Percentiles rank a stretch among this genome's conserved stretches.
Conservation (phyloP, 2,113 vertebrate species). For the Bagarius yarrelli region DNA sequence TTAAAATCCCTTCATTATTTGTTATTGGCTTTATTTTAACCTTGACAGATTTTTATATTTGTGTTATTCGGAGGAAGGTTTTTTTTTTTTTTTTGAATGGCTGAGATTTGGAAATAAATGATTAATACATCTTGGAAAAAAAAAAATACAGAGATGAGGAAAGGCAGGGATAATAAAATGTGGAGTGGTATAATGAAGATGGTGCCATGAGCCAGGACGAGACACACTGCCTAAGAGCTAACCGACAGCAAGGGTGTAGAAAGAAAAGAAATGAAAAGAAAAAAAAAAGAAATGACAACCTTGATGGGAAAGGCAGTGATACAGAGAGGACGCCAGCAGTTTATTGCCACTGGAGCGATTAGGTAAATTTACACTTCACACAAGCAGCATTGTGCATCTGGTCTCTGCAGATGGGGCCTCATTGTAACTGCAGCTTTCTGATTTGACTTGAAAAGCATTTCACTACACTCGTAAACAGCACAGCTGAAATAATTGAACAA, state of each 20-base stretch:
- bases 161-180: neutral
- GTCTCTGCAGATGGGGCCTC: conserved; percentile 26
- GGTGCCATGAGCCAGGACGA: neutral
- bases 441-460: conserved; percentile 46
- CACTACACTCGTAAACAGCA: conserved; percentile 32
- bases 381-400: conserved; percentile 30
- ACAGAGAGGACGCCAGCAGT: neutral
- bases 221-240: neutral
- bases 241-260: neutral
- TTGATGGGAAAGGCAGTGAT: conserved; percentile 21
- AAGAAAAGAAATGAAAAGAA: conserved; percentile 6
- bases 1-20: neutral
- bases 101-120: neutral
- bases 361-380: conserved; percentile 42
- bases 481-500: conserved; percentile 49
- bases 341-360: conserved; percentile 21
- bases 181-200: neutral
- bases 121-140: neutral
- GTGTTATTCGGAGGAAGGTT: neutral
- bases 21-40: neutral
- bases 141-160: neutral
- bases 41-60: neutral
- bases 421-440: conserved; percentile 38
- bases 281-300: conserved; percentile 18
- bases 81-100: neutral